Evolutionary conservation across 2,888 invertebrate genomes (phyloP).

Genomic region (Calliopum simillimum): DNA sequence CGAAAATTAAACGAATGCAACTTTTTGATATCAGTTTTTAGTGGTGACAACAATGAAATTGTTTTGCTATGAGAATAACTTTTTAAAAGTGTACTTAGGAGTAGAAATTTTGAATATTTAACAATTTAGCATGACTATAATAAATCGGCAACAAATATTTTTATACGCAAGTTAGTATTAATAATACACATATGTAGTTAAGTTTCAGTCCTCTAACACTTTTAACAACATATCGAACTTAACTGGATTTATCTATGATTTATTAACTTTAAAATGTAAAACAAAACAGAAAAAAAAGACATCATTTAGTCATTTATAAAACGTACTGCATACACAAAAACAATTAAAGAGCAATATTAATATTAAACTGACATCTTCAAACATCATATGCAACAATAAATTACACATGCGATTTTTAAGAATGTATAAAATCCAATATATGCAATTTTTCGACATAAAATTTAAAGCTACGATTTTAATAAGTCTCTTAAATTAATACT

Average conservation of each 20-base stretch:
- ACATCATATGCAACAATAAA: no score
- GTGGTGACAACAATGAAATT: slow-evolving; percentile 14
- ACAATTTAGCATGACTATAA: not conserved
- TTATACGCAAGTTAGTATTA: not conserved
- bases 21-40: not conserved
- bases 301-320: no score
- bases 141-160: slow-evolving; percentile 4
- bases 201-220: not conserved
- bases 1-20: not conserved
- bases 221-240: slow-evolving; percentile 16
- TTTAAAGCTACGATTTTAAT: not conserved
- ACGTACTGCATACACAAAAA: no score
- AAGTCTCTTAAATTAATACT: not conserved
- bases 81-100: no score
- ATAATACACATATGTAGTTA: not conserved
- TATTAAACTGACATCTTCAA: no score
- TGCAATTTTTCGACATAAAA: not conserved
- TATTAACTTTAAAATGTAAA: not conserved
- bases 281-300: no score
- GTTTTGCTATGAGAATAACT: slow-evolving; percentile 17
- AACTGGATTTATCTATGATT: not conserved
- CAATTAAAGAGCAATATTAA: no score
- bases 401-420: no score
- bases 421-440: no score
- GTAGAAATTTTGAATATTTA: not conserved